Evolutionary conservation across 2,888 invertebrate species (phyloP).

Genomic region (Eupithecia vulgata): DNA sequence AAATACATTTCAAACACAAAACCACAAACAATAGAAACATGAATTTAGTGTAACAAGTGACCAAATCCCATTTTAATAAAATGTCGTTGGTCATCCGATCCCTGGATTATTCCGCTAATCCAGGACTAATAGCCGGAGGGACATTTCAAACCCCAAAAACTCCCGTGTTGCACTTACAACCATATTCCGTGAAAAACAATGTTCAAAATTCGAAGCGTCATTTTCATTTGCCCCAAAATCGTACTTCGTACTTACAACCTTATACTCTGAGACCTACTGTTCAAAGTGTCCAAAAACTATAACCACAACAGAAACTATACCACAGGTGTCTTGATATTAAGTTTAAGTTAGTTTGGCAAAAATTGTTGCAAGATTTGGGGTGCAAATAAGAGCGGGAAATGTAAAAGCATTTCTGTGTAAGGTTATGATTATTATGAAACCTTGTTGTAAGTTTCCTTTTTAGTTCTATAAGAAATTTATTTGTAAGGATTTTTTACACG

Average conservation of each 20-base stretch:
- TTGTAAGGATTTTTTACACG: slow-evolving; percentile 54
- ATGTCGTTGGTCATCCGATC: slow-evolving; percentile 79
- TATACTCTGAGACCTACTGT: not conserved
- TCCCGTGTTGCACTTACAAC: slow-evolving; percentile 32
- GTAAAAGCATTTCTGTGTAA: slow-evolving; percentile 83
- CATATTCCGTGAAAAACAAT: slow-evolving; percentile 28
- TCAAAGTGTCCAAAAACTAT: not conserved
- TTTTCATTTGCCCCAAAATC: slow-evolving; percentile 6
- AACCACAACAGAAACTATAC: not conserved
- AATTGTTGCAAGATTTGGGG: slow-evolving; percentile 60
- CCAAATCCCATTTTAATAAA: slow-evolving; percentile 77
- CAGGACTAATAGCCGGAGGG: slow-evolving; percentile 76
- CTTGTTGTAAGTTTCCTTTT: slow-evolving; percentile 63
- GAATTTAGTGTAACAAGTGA: slow-evolving; percentile 72
- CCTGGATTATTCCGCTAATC: slow-evolving; percentile 77
- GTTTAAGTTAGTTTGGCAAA: slow-evolving; percentile 45
- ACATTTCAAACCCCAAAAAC: slow-evolving; percentile 48
- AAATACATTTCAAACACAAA: slow-evolving; percentile 13
- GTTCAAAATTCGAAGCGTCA: slow-evolving; percentile 7
- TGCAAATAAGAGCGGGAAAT: slow-evolving; percentile 64
- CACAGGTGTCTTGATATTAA: slow-evolving; percentile 30
- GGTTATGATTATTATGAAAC: slow-evolving; percentile 78
- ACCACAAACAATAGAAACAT: slow-evolving; percentile 65
- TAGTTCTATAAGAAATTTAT: slow-evolving; percentile 57
- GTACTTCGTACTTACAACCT: not conserved